These are phyloP conservation scores for Pavo muticus DNA, from an alignment of 2,113 vertebrate species.

Conservation along the genomic window DNA sequence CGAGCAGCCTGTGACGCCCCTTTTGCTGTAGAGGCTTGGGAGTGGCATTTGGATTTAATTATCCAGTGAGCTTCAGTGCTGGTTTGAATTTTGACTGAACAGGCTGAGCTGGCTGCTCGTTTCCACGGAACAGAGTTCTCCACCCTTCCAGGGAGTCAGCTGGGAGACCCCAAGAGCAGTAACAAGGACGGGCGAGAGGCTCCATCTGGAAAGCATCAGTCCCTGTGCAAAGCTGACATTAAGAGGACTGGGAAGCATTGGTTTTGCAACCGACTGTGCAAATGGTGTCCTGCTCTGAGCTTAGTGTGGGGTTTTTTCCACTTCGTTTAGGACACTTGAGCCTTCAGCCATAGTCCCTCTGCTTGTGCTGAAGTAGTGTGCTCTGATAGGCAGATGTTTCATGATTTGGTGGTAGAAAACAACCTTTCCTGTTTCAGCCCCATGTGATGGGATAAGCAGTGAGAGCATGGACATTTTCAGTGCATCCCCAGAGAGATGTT, in stretches of 20 bases:
- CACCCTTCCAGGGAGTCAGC: slow-evolving; percentile 66
- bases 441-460: not conserved
- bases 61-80: not conserved
- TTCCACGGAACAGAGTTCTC: slow-evolving; percentile 60
- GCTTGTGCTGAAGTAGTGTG: not conserved
- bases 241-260: not conserved
- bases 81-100: slow-evolving; percentile 29
- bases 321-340: slow-evolving; percentile 19
- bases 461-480: not conserved
- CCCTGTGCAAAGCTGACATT: not conserved
- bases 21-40: not conserved
- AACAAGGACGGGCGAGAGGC: slow-evolving; percentile 33
- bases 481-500: too few relatives aligned
- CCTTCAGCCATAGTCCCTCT: not conserved
- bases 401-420: not conserved
- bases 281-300: not conserved
- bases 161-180: slow-evolving; percentile 29
- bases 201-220: slow-evolving; percentile 40
- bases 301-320: not conserved
- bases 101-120: slow-evolving; percentile 40
- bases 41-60: slow-evolving; percentile 64
- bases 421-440: not conserved
- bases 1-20: not conserved
- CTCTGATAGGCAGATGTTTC: not conserved
- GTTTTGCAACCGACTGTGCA: slow-evolving; percentile 42